Evolutionary conservation across 2,888 invertebrate species (phyloP).

Genomic region (Tetanocera ferruginea): DNA sequence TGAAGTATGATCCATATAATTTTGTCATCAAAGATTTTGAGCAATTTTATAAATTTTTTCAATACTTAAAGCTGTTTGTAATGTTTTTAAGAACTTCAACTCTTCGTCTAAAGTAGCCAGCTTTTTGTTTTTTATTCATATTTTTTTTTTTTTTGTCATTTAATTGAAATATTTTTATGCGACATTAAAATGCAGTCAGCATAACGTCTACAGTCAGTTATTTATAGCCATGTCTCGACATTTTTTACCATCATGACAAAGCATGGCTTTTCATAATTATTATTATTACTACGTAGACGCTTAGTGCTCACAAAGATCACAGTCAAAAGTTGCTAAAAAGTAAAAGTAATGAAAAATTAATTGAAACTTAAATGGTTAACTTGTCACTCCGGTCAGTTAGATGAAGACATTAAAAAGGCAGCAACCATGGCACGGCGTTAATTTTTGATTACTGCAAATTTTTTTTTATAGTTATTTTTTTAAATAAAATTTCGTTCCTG

Average conservation of each 20-base stretch:
- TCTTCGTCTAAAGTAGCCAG: too few relatives aligned
- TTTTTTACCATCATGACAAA: background rate
- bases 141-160: too few relatives aligned
- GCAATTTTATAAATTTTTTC: too few relatives aligned
- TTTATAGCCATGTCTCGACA: background rate
- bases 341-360: background rate
- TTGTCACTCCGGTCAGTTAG: background rate
- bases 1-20: too few relatives aligned
- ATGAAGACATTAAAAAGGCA: background rate
- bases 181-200: slow-evolving; percentile 28
- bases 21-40: too few relatives aligned
- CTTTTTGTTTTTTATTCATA: too few relatives aligned
- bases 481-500: background rate
- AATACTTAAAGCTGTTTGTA: too few relatives aligned
- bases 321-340: background rate
- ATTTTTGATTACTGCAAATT: background rate
- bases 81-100: too few relatives aligned
- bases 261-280: background rate
- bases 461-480: background rate
- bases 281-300: background rate
- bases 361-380: background rate
- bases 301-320: background rate
- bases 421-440: background rate
- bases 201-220: background rate
- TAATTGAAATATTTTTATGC: background rate